Base-by-base conservation (phyloP, 2,888 invertebrate genomes). In the Amblyteles armatorius region DNA sequence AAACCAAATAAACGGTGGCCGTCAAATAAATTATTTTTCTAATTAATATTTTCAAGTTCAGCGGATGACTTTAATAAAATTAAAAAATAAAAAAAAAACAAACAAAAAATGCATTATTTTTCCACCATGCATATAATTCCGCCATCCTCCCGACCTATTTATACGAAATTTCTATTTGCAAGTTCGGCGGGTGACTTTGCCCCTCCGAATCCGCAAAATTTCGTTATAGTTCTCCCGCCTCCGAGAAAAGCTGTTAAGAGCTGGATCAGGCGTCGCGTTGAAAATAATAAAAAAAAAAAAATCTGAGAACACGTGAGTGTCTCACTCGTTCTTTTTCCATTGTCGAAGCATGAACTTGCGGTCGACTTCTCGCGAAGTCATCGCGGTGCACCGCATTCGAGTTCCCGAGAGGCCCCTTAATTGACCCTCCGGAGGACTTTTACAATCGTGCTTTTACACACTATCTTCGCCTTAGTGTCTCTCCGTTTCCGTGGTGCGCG, bases 401-500 rank as follows among this genome's bases (percentile, higher is more conserved):
- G 36, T n/a, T 13, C 22, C 16, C 63, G 63, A 16, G 36, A 13
- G n/a, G n/a, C 7, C 36, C 16, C 63, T 63, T 36, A 71, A 78
- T 67, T 67, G 77, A 63, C 65, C 77, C 57, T 44, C 55, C 44
- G 44, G 77, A 78, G 22, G 57, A 57, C 73, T 72, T 78, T 82
- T 82, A 78, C 82, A 82, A 78, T 78, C 72, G 72, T 29, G 67
- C 69, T 71, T 82, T 82, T 63, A 63, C 63, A 63, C n/a, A 33
- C 63, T n/a, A 63, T 33, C n/a, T 29, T 33, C 36, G 29, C n/a
- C 63, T 63, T 63, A 63, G 29, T 36, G 63, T 67, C 55, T 29
- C 69, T 40, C 19, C 76, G 72, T 57, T 81, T 36, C 74, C 52
- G 68, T 79, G 68, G 80, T 81, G 86, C 67, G 40, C 11, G 3